Conservation (phyloP, 1,140 invertebrate genomes). For the Achatina immaculata region DNA sequence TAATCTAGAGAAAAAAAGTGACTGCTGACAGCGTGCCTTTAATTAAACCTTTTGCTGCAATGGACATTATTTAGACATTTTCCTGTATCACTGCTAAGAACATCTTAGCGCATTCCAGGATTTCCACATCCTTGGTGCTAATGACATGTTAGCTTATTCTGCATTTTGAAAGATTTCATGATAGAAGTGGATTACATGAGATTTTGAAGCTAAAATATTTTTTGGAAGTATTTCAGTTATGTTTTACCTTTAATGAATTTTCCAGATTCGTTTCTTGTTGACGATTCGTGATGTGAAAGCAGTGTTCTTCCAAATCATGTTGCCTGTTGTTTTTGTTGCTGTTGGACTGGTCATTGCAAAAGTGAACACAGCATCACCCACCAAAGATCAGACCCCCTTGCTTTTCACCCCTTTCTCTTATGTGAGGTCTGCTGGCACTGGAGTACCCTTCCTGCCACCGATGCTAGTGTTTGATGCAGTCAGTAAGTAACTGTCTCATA, state of each 20-base stretch:
- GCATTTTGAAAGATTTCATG: too few relatives aligned
- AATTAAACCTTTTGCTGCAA: too few relatives aligned
- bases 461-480: slow-evolving; percentile 46
- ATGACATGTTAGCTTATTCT: too few relatives aligned
- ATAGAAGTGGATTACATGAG: too few relatives aligned
- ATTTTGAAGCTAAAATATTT: background rate
- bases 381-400: slow-evolving; percentile 28
- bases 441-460: background rate
- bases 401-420: slow-evolving; percentile 19
- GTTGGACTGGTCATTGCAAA: slow-evolving; percentile 57
- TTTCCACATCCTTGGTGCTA: too few relatives aligned
- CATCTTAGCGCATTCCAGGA: too few relatives aligned
- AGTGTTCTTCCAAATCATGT: slow-evolving; percentile 54
- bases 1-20: too few relatives aligned
- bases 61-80: too few relatives aligned
- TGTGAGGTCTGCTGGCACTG: background rate
- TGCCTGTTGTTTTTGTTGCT: slow-evolving; percentile 61
- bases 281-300: slow-evolving; percentile 48
- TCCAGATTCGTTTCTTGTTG: slow-evolving; percentile 52
- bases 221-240: background rate
- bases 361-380: background rate
- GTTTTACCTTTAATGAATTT: too few relatives aligned
- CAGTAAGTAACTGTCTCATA: slow-evolving; percentile 41
- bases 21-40: too few relatives aligned
- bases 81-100: too few relatives aligned